phyloP scores from a whole-genome alignment of 2,113 vertebrate genomes.

The Pluvialis apricaria region DNA sequence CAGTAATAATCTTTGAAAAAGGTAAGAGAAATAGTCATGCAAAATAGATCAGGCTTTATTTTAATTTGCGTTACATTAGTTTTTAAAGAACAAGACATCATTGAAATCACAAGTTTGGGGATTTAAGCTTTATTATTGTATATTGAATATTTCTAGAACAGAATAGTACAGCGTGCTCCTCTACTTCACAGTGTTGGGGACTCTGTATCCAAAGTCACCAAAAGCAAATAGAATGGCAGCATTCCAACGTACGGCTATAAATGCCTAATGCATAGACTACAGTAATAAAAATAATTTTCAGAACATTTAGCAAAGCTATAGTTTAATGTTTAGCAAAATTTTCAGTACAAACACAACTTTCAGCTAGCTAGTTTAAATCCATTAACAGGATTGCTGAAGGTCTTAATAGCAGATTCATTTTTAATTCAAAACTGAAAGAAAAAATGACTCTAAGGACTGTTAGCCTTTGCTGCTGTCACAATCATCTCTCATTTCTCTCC shows the following conservation, averaged over 20 bases:
- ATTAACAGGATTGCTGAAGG: not conserved
- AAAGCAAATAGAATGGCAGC: not conserved
- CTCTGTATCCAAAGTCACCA: not conserved
- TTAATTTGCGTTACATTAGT: not conserved
- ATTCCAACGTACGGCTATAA: not conserved
- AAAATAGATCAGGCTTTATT: not conserved
- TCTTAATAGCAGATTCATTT: not conserved
- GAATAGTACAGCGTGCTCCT: not conserved
- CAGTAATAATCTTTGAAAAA: not conserved
- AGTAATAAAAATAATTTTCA: not conserved
- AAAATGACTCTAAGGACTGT: not conserved
- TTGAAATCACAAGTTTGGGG: not conserved
- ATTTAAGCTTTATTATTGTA: not conserved
- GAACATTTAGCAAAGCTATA: not conserved
- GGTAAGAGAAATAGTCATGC: not conserved
- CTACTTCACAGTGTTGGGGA: not conserved
- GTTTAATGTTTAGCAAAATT: not conserved
- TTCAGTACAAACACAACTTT: not conserved
- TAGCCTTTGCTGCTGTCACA: not conserved
- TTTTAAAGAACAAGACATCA: not conserved
- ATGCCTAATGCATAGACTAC: not conserved
- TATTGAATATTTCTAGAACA: not conserved
- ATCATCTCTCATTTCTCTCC: not conserved
- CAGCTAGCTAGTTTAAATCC: not conserved
- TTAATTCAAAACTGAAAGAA: not conserved